phyloP scores from a whole-genome alignment of 2,113 vertebrate species.

The Oncorhynchus gorbuscha region DNA sequence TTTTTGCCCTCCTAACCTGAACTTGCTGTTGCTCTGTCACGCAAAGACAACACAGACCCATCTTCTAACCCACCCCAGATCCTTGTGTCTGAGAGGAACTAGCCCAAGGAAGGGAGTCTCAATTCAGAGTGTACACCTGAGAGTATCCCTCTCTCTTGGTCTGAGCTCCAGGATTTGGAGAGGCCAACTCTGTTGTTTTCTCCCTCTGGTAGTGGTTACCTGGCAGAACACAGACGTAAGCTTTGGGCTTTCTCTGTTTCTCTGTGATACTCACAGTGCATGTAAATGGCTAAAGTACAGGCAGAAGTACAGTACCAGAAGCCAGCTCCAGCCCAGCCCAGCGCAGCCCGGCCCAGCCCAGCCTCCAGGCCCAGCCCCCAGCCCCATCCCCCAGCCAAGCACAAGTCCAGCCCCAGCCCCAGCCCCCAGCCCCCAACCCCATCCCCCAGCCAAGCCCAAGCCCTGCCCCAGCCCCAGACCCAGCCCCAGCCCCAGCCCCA shows the following conservation, averaged over 20 bases:
- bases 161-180: background rate
- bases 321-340: background rate
- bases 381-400: too few species aligned
- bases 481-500: too few species aligned
- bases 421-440: too few species aligned
- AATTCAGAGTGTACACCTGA: background rate
- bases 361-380: too few species aligned
- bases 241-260: background rate
- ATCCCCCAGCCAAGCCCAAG: too few species aligned
- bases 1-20: conserved; percentile 15
- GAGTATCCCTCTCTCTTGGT: background rate
- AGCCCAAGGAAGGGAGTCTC: background rate
- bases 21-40: conserved; percentile 5
- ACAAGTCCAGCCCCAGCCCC: background rate
- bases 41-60: conserved; percentile 4
- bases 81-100: background rate
- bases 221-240: background rate
- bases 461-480: too few species aligned
- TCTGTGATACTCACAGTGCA: conserved; percentile 13
- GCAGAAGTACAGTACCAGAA: background rate
- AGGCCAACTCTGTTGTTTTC: conserved; percentile 1
- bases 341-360: too few species aligned
- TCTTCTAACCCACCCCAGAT: background rate
- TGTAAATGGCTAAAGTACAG: conserved; percentile 24
- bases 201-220: background rate